Evolutionary conservation across 2,888 invertebrate species (phyloP).

Genomic region (Scrobipalpa costella): DNA sequence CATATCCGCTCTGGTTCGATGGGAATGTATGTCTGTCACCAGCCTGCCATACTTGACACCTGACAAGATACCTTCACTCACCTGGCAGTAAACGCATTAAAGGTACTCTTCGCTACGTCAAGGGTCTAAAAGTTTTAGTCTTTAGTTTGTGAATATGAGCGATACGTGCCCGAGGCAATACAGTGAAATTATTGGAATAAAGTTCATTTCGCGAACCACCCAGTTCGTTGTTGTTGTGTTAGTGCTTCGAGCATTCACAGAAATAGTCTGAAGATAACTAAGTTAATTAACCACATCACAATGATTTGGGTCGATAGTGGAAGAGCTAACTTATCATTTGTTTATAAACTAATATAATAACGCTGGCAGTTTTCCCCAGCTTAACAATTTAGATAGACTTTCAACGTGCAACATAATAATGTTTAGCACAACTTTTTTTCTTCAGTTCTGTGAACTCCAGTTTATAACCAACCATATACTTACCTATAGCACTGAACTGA

Average conservation of each 20-base stretch:
- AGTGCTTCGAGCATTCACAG: not conserved
- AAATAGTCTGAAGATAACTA: not conserved
- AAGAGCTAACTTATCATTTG: not conserved
- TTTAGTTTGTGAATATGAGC: not conserved
- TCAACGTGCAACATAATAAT: too few species aligned
- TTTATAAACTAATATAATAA: too few species aligned
- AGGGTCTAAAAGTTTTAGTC: not conserved
- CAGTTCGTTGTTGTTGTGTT: not conserved
- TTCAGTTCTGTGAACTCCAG: too few species aligned
- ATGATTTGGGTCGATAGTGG: not conserved
- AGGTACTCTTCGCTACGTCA: not conserved
- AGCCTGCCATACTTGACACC: conserved; percentile 4
- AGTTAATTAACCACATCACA: not conserved
- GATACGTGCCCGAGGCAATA: not conserved
- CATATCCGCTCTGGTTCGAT: conserved; percentile 26
- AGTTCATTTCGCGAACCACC: not conserved
- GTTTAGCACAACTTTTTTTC: too few species aligned
- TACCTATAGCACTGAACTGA: too few species aligned
- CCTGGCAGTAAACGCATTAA: not conserved
- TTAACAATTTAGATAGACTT: too few species aligned
- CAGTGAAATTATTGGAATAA: not conserved
- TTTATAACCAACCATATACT: too few species aligned
- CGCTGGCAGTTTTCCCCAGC: too few species aligned
- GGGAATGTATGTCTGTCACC: conserved; percentile 22
- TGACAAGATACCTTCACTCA: conserved; percentile 2